Evolutionary conservation across 2,888 invertebrate species (phyloP).

Genomic region (Drosophila engyochracea): DNA sequence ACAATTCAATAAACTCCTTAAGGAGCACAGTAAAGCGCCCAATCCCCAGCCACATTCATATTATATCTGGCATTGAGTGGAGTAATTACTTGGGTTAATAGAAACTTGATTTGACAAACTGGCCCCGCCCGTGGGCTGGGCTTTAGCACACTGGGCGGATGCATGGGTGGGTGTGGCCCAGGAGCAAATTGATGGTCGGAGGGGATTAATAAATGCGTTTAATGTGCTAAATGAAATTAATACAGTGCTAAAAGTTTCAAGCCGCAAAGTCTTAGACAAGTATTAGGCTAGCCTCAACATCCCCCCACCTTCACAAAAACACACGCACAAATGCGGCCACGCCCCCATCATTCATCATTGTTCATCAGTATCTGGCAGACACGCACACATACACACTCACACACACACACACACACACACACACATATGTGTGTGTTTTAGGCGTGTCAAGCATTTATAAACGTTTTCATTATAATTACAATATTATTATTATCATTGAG

Average conservation of each 20-base stretch:
- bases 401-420: conserved; percentile 4
- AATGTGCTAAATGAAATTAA: conserved; percentile 73
- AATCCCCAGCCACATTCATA: neutral
- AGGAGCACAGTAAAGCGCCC: neutral
- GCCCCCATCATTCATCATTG: conserved; percentile 47
- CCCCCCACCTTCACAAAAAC: neutral
- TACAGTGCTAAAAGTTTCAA: conserved; percentile 67
- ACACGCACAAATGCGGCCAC: conserved; percentile 13
- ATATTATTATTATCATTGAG: conserved; percentile 61
- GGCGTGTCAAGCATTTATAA: conserved; percentile 53
- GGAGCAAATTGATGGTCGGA: conserved; percentile 31
- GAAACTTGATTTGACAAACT: conserved; percentile 30
- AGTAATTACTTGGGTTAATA: conserved; percentile 28
- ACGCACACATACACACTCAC: conserved; percentile 13
- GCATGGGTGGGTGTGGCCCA: neutral
- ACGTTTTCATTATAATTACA: conserved; percentile 74
- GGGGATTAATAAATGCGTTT: conserved; percentile 53
- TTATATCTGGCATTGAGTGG: neutral
- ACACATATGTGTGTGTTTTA: conserved; percentile 16
- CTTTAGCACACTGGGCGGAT: neutral
- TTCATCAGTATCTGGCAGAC: conserved; percentile 26
- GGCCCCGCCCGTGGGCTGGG: conserved; percentile 4
- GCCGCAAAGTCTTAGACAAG: conserved; percentile 43
- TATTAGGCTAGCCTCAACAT: conserved; percentile 19
- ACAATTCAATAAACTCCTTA: neutral